These are phyloP conservation scores for Apodemus sylvaticus DNA, from an alignment of 2,113 vertebrate species.

Conservation along the genomic window DNA sequence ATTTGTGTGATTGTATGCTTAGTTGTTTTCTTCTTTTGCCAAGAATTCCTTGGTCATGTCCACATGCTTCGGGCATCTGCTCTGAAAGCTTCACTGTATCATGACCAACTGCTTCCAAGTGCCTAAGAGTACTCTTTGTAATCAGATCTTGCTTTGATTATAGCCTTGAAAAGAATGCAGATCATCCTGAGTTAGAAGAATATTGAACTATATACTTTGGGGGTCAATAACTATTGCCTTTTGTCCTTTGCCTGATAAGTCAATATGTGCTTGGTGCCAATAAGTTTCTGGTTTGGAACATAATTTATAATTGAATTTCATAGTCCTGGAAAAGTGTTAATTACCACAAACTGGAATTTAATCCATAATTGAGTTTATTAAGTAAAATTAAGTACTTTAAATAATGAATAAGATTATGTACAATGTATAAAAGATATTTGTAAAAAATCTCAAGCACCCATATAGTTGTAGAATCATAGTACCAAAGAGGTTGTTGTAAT, in stretches of 20 bases:
- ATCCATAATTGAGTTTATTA: background rate
- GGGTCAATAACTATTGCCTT: background rate
- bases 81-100: background rate
- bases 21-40: background rate
- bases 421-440: background rate
- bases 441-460: conserved; percentile 2
- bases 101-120: background rate
- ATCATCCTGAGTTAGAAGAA: background rate
- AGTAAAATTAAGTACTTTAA: background rate
- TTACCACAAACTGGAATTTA: background rate
- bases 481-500: background rate
- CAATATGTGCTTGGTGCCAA: background rate
- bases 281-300: background rate
- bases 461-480: background rate
- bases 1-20: background rate
- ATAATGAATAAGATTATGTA: background rate
- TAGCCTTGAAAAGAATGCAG: background rate
- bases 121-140: background rate
- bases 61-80: background rate
- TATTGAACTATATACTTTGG: background rate
- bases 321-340: background rate
- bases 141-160: background rate
- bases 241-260: background rate
- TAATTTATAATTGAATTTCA: conserved; percentile 27
- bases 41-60: background rate